phyloP scores from a whole-genome alignment of 2,888 invertebrate genomes.

The Nomada ferruginata region DNA sequence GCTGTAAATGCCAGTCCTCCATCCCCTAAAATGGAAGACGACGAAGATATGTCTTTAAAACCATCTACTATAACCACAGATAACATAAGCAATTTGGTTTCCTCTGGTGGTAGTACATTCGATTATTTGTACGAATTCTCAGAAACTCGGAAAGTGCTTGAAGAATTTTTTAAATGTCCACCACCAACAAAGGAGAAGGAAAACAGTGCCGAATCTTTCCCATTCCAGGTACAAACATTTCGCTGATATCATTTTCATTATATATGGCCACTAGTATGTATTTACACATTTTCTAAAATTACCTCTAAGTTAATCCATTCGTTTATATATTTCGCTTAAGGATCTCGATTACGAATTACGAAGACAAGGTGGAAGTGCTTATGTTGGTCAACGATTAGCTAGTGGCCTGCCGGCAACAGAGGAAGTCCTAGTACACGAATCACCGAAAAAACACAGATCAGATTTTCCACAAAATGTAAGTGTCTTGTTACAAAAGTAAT shows the following conservation, averaged over 20 bases:
- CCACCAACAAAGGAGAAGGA: conserved; percentile 87
- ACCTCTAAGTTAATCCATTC: background rate
- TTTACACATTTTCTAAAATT: too few species aligned
- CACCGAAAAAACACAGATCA: conserved; percentile 81
- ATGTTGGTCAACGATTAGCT: conserved; percentile 90
- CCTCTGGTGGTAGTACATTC: conserved; percentile 87
- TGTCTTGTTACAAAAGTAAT: background rate
- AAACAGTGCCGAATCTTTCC: conserved; percentile 80
- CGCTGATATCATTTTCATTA: background rate
- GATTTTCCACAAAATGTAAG: conserved; percentile 81
- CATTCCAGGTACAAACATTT: conserved; percentile 83
- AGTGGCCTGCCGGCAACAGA: conserved; percentile 85
- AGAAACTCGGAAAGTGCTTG: conserved; percentile 95
- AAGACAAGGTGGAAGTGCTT: conserved; percentile 91
- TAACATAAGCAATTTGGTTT: conserved; percentile 81
- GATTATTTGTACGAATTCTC: conserved; percentile 97
- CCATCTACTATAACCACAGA: conserved; percentile 76
- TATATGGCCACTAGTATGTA: background rate
- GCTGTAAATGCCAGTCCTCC: conserved; percentile 61
- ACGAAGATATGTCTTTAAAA: conserved; percentile 68
- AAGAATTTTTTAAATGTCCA: conserved; percentile 95
- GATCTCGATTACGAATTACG: conserved; percentile 92
- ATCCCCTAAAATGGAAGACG: conserved; percentile 68
- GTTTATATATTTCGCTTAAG: conserved; percentile 78
- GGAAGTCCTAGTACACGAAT: conserved; percentile 83